Evolutionary conservation across 2,797 vertebrate genomes (phyloP), one percentile per base, ranked within the genome.

Genomic region (Hipposideros larvatus): DNA sequence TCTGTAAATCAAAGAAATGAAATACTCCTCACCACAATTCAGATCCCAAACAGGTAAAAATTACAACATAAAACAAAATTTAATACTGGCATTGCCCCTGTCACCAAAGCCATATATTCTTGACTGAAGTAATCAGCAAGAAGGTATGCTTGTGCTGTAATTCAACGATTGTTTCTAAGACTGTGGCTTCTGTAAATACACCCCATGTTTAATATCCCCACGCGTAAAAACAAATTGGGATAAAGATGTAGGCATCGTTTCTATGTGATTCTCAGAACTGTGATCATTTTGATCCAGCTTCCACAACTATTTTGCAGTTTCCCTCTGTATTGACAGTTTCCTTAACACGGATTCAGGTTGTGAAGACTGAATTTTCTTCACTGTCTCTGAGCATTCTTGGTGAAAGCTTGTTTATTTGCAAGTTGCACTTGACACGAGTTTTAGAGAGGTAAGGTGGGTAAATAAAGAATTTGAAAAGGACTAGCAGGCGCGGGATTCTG

Each of bases 1-100:
- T 43, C 59, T 5, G 31, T 82, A 97, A 97, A 98, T 97, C 98
- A 98, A 97, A 98, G 94, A 91, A 80, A 95, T 94, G 95, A 98
- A 97, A 93, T 70, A 84, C 73, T 94, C 55, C 78, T 97, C 97
- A 61, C 96, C 95, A 82, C 95, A 77, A n/a, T 97, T 96, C 97
- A 97, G 94, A 95, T 51, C 85, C 78, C 82, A 97, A 96, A 96
- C 94, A 93, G 77, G 94, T 95, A 96, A 97, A 92, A 92, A 95
- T 97, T 89, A 82, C 92, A 97, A 87, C 88, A 96, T 78, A 92
- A 97, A 98, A 95, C 97, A 98, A 98, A 97, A 91, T 93, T 53
- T 96, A 94, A 94, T 96, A 46, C 19, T 51, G 34, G 87, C 63
- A 73, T 59, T 92, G 41, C 53, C 70, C 94, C 77, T 83, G 92